phyloP scores from a whole-genome alignment of 1,140 invertebrate species.

The Scaptomyza montana region DNA sequence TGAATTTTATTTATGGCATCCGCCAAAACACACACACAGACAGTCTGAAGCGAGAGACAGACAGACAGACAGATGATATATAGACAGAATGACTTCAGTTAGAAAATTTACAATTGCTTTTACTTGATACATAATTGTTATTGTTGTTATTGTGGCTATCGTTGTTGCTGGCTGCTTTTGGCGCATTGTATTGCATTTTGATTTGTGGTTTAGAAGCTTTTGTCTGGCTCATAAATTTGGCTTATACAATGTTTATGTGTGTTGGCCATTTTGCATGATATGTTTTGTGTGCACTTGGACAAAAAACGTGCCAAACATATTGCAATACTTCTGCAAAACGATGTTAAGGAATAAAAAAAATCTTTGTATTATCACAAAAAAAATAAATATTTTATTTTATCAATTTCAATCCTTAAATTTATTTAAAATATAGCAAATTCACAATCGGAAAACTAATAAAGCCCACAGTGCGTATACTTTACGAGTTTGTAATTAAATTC shows the following conservation, averaged over 20 bases:
- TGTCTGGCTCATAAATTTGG: constrained; percentile 72
- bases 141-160: constrained; percentile 36
- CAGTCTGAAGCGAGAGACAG: background rate
- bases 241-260: constrained; percentile 47
- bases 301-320: no score
- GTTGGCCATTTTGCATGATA: constrained; percentile 45
- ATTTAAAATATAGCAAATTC: no score
- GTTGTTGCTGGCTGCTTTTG: constrained; percentile 33
- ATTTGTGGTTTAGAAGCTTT: constrained; percentile 78
- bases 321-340: no score
- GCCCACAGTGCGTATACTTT: constrained; percentile 16
- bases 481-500: constrained; percentile 30
- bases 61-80: constrained; percentile 59
- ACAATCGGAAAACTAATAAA: background rate
- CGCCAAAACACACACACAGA: constrained; percentile 55
- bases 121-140: constrained; percentile 76
- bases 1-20: constrained; percentile 80
- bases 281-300: background rate
- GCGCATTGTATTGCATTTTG: constrained; percentile 76
- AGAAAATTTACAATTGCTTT: constrained; percentile 80
- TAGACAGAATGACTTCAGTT: constrained; percentile 80
- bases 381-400: no score
- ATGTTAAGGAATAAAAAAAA: no score
- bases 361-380: no score
- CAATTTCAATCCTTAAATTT: no score